These are phyloP conservation scores for Netelia inedita DNA, from an alignment of 2,888 invertebrate species.

Conservation along the genomic window DNA sequence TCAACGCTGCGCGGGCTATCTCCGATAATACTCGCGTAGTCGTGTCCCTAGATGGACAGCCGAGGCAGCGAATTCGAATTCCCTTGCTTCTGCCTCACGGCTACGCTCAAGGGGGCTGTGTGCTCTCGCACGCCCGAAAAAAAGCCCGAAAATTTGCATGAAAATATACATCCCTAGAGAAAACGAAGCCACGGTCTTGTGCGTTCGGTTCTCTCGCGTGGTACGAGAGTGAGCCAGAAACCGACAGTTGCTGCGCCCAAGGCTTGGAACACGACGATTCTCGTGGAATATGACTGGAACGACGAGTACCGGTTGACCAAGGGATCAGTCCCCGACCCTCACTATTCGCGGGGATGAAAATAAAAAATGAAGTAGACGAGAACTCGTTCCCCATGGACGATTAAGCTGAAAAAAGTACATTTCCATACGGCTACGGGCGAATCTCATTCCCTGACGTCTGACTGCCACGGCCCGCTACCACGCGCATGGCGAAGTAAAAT, in stretches of 20 bases:
- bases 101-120: background rate
- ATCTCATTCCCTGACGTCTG: background rate
- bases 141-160: conserved; percentile 36
- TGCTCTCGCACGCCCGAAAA: conserved; percentile 1
- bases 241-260: conserved; percentile 27
- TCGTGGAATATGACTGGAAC: conserved; percentile 14
- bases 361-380: conserved; percentile 7
- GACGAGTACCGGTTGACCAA: conserved; percentile 1
- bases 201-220: conserved; percentile 2
- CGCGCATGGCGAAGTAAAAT: background rate
- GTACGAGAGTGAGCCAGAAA: conserved; percentile 17
- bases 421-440: conserved; percentile 5
- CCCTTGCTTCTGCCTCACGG: conserved; percentile 30
- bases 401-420: conserved; percentile 15
- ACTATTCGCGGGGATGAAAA: conserved; percentile 1
- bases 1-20: conserved; percentile 10
- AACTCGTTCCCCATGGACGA: conserved; percentile 11
- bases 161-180: conserved; percentile 42
- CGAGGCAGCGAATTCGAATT: conserved; percentile 19
- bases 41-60: background rate
- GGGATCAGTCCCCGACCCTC: conserved; percentile 4
- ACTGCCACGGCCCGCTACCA: background rate
- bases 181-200: conserved; percentile 37
- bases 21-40: background rate
- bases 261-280: background rate